Evolutionary conservation across 1,140 invertebrate species (phyloP).

Genomic region (Lepidostoma basale): DNA sequence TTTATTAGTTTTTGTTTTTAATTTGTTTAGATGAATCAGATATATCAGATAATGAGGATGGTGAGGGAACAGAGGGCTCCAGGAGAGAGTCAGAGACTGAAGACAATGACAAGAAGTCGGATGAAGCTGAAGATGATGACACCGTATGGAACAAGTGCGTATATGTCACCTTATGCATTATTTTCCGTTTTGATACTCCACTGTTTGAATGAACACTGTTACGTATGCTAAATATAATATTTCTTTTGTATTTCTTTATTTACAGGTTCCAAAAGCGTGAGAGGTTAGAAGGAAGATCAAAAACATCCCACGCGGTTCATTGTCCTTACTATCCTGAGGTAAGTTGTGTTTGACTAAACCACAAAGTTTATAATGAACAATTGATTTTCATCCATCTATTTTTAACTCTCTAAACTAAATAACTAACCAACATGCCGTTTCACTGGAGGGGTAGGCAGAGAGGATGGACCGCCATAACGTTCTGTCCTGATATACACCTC

Average conservation of each 20-base stretch:
- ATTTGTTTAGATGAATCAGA: conserved; percentile 55
- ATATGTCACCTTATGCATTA: background rate
- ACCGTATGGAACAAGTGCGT: conserved; percentile 72
- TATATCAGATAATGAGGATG: conserved; percentile 53
- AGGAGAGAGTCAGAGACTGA: conserved; percentile 49
- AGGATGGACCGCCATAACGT: too few species aligned
- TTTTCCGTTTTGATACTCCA: too few species aligned
- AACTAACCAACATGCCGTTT: too few species aligned
- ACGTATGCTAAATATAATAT: background rate
- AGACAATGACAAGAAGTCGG: conserved; percentile 60
- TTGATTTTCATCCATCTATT: too few species aligned
- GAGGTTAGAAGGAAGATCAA: conserved; percentile 90
- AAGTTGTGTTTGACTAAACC: too few species aligned
- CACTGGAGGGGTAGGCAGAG: too few species aligned
- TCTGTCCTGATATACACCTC: too few species aligned
- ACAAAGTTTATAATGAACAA: too few species aligned
- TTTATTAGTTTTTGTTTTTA: conserved; percentile 47
- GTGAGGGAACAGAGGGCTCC: conserved; percentile 49
- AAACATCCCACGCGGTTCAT: conserved; percentile 93
- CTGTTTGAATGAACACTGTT: too few species aligned
- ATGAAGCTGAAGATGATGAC: conserved; percentile 72
- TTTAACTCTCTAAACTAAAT: too few species aligned
- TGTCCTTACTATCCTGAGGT: conserved; percentile 93
- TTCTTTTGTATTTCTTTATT: conserved; percentile 9
- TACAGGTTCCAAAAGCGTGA: conserved; percentile 79